Base-by-base conservation (phyloP, 37 sponge, comb jelly and placozoan genomes). In the Geodia barretti region DNA sequence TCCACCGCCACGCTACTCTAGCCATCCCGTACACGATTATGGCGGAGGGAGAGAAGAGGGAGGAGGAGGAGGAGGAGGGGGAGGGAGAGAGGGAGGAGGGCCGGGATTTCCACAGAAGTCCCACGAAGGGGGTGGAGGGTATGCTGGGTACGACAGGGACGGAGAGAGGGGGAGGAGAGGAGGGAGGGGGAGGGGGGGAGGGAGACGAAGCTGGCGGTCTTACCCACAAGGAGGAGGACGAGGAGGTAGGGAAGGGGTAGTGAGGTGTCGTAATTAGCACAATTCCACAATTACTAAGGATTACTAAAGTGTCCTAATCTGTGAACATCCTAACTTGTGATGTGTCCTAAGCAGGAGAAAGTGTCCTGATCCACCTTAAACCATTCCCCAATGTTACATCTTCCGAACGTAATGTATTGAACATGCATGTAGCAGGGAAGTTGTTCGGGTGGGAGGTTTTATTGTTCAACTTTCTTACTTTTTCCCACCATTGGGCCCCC, bases 1-100 rank as follows among this genome's bases (percentile, higher is more conserved):
- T 62, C 42, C 69, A 28, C 83, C 77, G 2, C 86, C 86, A 21
- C 86, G 86, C 26, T 85, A 78, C n/a, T 39, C 72, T 3, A 66
- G 75, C 60, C 84, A 83, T 14, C 59, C 79, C 1, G 54, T 43
- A 32, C 40, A 36, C 42, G 72, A 72, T 7, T 41, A 72, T 2
- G 38, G 39, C 4, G 66, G 73, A 32, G 63, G 71, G 5, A 14
- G 5, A 33, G 62, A 58, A 23, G 58, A 9, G 67, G 75, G 66
- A 83, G 58, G 73, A 59, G n/a, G 54, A 4, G 68, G 62, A 62
- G 34, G 58, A 20, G 73, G 73, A 38, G 26, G 73, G 63, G 60
- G 72, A 43, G n/a, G n/a, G n/a, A n/a, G n/a, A n/a, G n/a, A n/a
- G n/a, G n/a, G n/a, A n/a, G n/a, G n/a, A n/a, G n/a, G n/a, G n/a